Percentiles rank a stretch among this genome's conserved stretches.
These are phyloP conservation scores for Anguilla marmorata DNA, from an alignment of 2,797 vertebrate species.

Conservation along the genomic window DNA sequence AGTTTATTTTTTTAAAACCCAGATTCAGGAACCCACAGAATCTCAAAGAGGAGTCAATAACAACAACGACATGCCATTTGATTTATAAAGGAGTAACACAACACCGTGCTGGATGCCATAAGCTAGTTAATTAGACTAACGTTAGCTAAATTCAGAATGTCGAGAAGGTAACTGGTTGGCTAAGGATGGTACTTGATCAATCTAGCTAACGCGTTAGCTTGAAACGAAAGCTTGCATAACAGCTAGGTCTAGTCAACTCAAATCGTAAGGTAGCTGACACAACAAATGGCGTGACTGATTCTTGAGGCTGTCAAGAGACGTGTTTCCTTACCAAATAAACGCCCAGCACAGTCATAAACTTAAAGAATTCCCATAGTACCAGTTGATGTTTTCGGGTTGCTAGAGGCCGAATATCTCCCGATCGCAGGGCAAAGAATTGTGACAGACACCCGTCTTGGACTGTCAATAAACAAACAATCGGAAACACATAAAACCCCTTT, in stretches of 20 bases:
- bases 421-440: too few species aligned
- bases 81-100: background rate
- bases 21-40: background rate
- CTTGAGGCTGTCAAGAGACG: background rate
- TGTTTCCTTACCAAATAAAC: slow-evolving; percentile 12
- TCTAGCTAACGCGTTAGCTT: background rate
- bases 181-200: background rate
- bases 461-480: background rate
- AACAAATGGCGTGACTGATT: background rate
- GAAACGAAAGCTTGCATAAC: background rate
- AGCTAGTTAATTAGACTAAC: background rate
- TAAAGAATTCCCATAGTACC: background rate
- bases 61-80: background rate
- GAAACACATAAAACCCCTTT: background rate
- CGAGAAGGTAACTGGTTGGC: background rate
- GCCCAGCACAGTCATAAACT: background rate
- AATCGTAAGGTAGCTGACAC: background rate
- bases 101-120: background rate
- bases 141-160: background rate
- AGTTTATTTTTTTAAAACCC: background rate
- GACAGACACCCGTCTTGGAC: background rate
- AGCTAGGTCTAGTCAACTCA: background rate
- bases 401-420: background rate
- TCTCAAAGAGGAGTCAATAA: background rate
- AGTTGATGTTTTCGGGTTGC: background rate